phyloP scores from a whole-genome alignment of 2,888 invertebrate species.

The Mechanitis mazaeus region DNA sequence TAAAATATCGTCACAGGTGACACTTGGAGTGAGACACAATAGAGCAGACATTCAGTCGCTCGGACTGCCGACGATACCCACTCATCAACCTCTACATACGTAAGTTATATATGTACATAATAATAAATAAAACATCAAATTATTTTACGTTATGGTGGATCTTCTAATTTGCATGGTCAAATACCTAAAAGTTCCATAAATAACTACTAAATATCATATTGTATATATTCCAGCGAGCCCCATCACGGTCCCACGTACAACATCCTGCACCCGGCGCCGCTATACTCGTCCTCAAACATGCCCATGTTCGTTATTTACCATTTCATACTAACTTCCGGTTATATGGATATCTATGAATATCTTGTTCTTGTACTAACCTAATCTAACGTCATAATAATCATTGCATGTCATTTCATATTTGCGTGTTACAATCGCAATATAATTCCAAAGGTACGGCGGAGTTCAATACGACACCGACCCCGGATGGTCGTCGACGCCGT shows the following conservation, averaged over 20 bases:
- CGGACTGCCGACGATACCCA: constrained; percentile 48
- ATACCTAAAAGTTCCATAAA: constrained; percentile 1
- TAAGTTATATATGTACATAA: constrained; percentile 35
- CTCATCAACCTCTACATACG: constrained; percentile 54
- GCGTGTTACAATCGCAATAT: no score
- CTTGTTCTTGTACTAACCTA: not conserved
- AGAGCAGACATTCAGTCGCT: constrained; percentile 63
- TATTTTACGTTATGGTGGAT: not conserved
- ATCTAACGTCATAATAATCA: no score
- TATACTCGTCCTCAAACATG: constrained; percentile 59
- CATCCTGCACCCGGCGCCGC: constrained; percentile 67
- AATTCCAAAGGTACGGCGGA: constrained; percentile 64
- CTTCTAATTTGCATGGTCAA: not conserved
- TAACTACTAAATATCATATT: constrained; percentile 7
- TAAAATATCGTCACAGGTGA: constrained; percentile 46
- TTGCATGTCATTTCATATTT: no score
- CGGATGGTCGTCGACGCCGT: constrained; percentile 80
- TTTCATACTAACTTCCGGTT: not conserved
- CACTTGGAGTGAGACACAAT: constrained; percentile 69
- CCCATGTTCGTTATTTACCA: constrained; percentile 41
- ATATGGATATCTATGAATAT: not conserved
- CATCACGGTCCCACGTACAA: constrained; percentile 54
- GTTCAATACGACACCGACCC: constrained; percentile 57
- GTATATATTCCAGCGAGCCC: constrained; percentile 40
- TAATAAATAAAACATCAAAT: not conserved